phyloP scores from a whole-genome alignment of 2,113 vertebrate genomes.

The Mesembrinibis cayennensis region DNA sequence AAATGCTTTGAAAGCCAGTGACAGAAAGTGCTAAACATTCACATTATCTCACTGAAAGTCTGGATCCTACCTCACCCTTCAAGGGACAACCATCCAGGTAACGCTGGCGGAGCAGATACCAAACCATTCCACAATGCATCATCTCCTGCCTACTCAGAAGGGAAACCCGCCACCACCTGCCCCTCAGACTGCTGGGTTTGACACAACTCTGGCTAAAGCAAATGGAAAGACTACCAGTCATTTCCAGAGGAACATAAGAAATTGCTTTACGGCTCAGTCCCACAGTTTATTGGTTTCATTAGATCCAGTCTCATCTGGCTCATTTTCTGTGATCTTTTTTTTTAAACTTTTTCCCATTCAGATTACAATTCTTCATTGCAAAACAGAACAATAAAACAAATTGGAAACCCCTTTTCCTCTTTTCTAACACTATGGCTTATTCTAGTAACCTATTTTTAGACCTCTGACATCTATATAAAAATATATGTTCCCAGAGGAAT shows the following conservation, averaged over 20 bases:
- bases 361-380: background rate
- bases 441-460: slow-evolving; percentile 24
- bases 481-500: slow-evolving; percentile 40
- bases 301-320: background rate
- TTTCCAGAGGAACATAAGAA: background rate
- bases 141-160: background rate
- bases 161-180: background rate
- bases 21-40: background rate
- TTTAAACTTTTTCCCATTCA: background rate
- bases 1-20: background rate
- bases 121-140: background rate
- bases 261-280: background rate
- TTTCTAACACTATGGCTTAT: background rate
- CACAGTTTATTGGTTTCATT: background rate
- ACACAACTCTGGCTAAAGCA: background rate
- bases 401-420: background rate
- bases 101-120: background rate
- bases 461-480: slow-evolving; percentile 22
- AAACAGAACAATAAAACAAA: slow-evolving; percentile 2
- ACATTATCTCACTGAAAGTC: background rate
- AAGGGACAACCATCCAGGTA: background rate
- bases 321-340: background rate
- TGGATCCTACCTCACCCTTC: background rate
- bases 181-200: background rate
- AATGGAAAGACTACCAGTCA: background rate